Evolutionary conservation across 2,888 invertebrate genomes (phyloP), one percentile per base, ranked within the genome.

Genomic region (Spilosoma lubricipeda): DNA sequence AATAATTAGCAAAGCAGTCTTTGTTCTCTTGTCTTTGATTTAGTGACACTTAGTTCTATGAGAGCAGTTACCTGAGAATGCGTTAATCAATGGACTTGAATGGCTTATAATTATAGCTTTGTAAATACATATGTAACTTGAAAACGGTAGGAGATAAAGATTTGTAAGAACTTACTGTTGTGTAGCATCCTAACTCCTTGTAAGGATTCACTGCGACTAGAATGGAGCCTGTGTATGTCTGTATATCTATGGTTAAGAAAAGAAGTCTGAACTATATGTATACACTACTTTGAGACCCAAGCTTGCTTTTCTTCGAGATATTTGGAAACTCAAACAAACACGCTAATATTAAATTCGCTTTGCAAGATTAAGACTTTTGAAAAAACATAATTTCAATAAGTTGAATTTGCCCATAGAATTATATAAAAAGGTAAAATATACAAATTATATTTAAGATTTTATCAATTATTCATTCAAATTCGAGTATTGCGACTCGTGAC

Each of bases 211-310:
- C 98, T 87, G 99, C 98, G 87, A 99, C 98, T 90, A 99, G 96
- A 94, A 99, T 99, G 77, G 98, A 98, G 85, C 99, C 99, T 75
- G 98, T 98, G 95, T 98, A 99, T 77, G 99, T 99, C 99, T 99
- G 96, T 90, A 82, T 77, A 77, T 82, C 7, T 48, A 84, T 82
- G 85, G 90, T 96, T 96, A 96, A 97, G 97, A 96, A 97, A 96
- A 71, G 23, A 56, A 56, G n/a, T 56, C 52, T 23, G 3, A 48
- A 20, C 23, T 48, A 48, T 48, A 20, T 48, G 20, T 20, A 2
- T 15, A 45, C 18, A 42, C 42, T 42, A 42, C 11, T 42, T 36
- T 39, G 9, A 39, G 39, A 39, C 39, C 9, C 39, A 5, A 36
- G 8, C 36, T 36, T 36, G 36, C 36, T 36, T 36, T 36, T 7